These are phyloP conservation scores for Sesamia nonagrioides DNA, from an alignment of 1,140 invertebrate genomes.

Conservation along the genomic window DNA sequence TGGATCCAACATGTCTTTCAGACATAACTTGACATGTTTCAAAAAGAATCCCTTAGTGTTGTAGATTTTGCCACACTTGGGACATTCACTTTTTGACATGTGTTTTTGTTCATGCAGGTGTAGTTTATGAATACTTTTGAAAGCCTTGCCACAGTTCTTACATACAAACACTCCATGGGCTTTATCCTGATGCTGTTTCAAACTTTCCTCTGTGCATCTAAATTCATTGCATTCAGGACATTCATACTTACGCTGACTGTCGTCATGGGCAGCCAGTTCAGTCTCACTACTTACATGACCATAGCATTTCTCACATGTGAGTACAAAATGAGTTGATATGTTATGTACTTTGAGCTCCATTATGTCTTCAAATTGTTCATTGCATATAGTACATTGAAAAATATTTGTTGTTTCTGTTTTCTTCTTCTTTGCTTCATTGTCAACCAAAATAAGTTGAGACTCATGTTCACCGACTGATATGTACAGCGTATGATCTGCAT, in stretches of 20 bases:
- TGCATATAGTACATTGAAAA: constrained; percentile 65
- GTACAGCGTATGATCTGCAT: constrained; percentile 62
- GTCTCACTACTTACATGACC: constrained; percentile 64
- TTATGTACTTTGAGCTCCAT: constrained; percentile 67
- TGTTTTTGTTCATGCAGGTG: constrained; percentile 75
- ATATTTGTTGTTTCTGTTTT: constrained; percentile 37
- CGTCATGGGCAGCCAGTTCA: constrained; percentile 63
- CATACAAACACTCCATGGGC: constrained; percentile 68
- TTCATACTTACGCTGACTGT: constrained; percentile 60
- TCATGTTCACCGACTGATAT: constrained; percentile 65
- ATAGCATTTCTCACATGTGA: constrained; percentile 72
- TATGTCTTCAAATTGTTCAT: constrained; percentile 58
- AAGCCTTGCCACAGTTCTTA: constrained; percentile 75
- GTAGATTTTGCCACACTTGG: constrained; percentile 79
- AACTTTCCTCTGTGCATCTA: constrained; percentile 60
- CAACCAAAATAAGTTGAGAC: constrained; percentile 63
- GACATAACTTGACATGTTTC: constrained; percentile 76
- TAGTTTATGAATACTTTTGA: constrained; percentile 69
- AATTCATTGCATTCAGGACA: constrained; percentile 67
- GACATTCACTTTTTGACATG: constrained; percentile 66
- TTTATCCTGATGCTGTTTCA: constrained; percentile 66
- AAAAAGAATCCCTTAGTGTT: constrained; percentile 74
- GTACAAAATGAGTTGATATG: constrained; percentile 58
- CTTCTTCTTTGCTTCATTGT: constrained; percentile 61
- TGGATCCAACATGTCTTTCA: constrained; percentile 70